Conservation (phyloP, 2,113 vertebrate species). For the Aegotheles bennettii region DNA sequence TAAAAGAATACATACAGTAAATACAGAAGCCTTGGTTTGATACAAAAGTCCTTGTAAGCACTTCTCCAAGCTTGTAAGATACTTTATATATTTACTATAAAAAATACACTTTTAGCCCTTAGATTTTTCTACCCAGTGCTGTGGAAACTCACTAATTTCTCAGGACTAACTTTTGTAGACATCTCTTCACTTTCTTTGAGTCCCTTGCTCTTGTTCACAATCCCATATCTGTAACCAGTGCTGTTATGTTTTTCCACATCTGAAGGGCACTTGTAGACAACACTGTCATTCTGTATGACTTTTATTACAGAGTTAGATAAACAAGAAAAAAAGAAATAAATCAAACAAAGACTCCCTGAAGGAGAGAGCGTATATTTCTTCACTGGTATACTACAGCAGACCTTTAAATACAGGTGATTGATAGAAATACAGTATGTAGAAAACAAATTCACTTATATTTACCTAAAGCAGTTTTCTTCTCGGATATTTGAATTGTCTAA, state of each 20-base stretch:
- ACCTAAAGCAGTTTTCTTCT: not conserved
- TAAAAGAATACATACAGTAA: not conserved
- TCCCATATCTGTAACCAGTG: not conserved
- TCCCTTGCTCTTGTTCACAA: not conserved
- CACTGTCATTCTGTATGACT: not conserved
- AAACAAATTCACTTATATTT: not conserved
- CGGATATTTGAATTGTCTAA: not conserved
- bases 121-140: not conserved
- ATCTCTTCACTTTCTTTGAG: not conserved
- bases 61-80: not conserved
- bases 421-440: not conserved
- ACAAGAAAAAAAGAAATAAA: constrained; percentile 33
- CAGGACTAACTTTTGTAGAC: not conserved
- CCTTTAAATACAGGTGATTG: not conserved
- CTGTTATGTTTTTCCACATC: not conserved
- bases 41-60: not conserved
- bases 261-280: constrained; percentile 34
- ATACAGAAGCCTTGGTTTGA: not conserved
- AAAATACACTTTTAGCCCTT: not conserved
- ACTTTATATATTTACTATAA: not conserved
- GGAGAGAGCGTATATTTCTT: not conserved
- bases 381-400: not conserved
- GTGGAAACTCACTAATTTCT: not conserved
- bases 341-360: not conserved
- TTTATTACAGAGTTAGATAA: constrained; percentile 3